Percentiles rank a stretch among this genome's conserved stretches.
These are phyloP conservation scores for Dufourea novaeangliae DNA, from an alignment of 1,140 invertebrate species.

Conservation along the genomic window DNA sequence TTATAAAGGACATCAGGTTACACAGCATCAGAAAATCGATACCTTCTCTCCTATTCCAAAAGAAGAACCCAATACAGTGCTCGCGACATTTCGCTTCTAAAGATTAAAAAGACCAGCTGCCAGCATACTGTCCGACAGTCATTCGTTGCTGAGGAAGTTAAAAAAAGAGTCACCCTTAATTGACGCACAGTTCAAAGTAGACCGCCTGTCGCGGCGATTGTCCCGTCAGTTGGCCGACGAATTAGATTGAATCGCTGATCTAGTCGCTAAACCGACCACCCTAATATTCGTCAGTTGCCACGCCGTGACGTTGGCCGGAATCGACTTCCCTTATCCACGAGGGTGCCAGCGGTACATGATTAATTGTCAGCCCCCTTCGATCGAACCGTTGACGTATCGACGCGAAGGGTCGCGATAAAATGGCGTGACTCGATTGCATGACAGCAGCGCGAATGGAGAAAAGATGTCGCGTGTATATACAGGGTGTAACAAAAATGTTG, in stretches of 20 bases:
- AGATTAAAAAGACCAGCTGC: neutral
- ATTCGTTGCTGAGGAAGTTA: neutral
- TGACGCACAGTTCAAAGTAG: neutral
- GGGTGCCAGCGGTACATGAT: slow-evolving; percentile 50
- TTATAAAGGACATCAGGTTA: no score
- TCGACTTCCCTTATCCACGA: slow-evolving; percentile 27
- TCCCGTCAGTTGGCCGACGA: slow-evolving; percentile 39
- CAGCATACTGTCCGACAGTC: neutral
- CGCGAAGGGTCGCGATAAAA: neutral
- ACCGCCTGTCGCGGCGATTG: slow-evolving; percentile 17
- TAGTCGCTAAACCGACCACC: slow-evolving; percentile 33
- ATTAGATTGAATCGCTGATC: slow-evolving; percentile 49
- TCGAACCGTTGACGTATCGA: slow-evolving; percentile 22
- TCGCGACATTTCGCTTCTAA: neutral
- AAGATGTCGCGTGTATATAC: neutral
- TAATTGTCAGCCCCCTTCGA: slow-evolving; percentile 39
- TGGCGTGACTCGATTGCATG: neutral
- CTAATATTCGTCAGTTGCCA: slow-evolving; percentile 43
- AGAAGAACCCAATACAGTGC: no score
- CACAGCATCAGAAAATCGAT: neutral
- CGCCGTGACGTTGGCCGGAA: neutral
- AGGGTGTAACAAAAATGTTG: no score
- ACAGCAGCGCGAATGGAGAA: slow-evolving; percentile 15
- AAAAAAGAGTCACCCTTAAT: slow-evolving; percentile 7
- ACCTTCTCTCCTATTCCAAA: neutral